phyloP scores from a whole-genome alignment of 2,888 invertebrate genomes.

The Dysmachus trigonus region DNA sequence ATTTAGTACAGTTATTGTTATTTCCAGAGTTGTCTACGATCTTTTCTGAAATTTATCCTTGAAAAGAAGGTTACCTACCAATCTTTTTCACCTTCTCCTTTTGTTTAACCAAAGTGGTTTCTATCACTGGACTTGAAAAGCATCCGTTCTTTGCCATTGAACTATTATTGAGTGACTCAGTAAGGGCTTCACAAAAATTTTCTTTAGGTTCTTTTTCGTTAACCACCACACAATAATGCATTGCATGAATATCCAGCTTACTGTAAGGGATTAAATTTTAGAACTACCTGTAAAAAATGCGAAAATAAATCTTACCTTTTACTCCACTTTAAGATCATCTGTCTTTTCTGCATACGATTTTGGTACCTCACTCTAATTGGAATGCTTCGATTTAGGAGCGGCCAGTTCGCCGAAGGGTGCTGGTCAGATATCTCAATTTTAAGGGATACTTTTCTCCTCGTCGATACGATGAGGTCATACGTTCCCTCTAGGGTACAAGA shows the following conservation, averaged over 20 bases:
- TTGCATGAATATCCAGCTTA: slow-evolving; percentile 61
- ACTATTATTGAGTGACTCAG: slow-evolving; percentile 54
- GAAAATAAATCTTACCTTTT: slow-evolving; percentile 54
- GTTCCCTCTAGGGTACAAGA: slow-evolving; percentile 62
- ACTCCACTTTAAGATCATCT: slow-evolving; percentile 64
- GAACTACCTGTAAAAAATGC: neutral
- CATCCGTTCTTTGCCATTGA: slow-evolving; percentile 50
- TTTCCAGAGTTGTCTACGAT: no score
- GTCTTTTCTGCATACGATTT: slow-evolving; percentile 63
- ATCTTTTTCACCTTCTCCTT: slow-evolving; percentile 57
- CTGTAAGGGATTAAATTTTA: neutral
- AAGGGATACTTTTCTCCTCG: slow-evolving; percentile 56
- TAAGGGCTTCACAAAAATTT: slow-evolving; percentile 56
- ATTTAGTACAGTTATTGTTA: no score
- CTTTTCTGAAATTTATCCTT: neutral
- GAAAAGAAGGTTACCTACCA: slow-evolving; percentile 51
- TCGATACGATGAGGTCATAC: slow-evolving; percentile 61
- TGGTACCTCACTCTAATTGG: slow-evolving; percentile 60
- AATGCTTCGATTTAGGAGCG: slow-evolving; percentile 61
- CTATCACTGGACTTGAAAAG: slow-evolving; percentile 53
- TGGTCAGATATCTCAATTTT: slow-evolving; percentile 59
- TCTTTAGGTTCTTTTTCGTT: slow-evolving; percentile 54
- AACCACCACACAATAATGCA: slow-evolving; percentile 62
- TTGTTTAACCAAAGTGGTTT: slow-evolving; percentile 57
- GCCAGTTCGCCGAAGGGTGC: slow-evolving; percentile 61